phyloP scores from a whole-genome alignment of 2,797 vertebrate genomes.

The Gambusia yucatana region DNA sequence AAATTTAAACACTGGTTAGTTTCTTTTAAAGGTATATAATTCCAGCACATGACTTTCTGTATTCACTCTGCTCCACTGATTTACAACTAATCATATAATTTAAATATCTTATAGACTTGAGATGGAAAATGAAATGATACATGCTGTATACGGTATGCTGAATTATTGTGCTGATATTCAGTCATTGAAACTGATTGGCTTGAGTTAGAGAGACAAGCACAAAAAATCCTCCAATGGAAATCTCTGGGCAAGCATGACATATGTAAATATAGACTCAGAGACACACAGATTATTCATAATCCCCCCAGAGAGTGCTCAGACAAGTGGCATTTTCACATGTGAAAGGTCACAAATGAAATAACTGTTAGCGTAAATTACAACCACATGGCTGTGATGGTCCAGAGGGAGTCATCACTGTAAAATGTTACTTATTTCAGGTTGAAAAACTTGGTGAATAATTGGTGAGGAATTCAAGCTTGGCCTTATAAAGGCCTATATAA shows the following conservation, averaged over 20 bases:
- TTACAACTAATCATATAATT: conserved; percentile 31
- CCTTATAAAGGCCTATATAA: conserved; percentile 26
- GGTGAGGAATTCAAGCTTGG: conserved; percentile 24
- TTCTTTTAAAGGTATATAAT: conserved; percentile 26
- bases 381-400: conserved; percentile 10
- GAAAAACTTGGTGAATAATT: conserved; percentile 35
- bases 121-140: conserved; percentile 36
- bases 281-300: conserved; percentile 60
- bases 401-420: conserved; percentile 37
- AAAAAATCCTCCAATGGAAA: conserved; percentile 56
- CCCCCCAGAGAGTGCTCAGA: conserved; percentile 51
- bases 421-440: conserved; percentile 47
- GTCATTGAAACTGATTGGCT: conserved; percentile 60
- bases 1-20: conserved; percentile 15
- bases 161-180: conserved; percentile 52
- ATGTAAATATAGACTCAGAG: conserved; percentile 24
- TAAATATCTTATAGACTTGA: conserved; percentile 24
- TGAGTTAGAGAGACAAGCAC: conserved; percentile 58
- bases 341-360: conserved; percentile 68
- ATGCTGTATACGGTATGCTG: conserved; percentile 41
- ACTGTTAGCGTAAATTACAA: conserved; percentile 37
- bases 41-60: conserved; percentile 11
- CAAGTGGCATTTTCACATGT: conserved; percentile 69
- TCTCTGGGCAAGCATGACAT: conserved; percentile 55
- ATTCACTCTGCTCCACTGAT: conserved; percentile 32